Percentiles rank a stretch among this genome's conserved stretches.
These are phyloP conservation scores for Sapayoa aenigma DNA, from an alignment of 2,113 vertebrate genomes.

Conservation along the genomic window DNA sequence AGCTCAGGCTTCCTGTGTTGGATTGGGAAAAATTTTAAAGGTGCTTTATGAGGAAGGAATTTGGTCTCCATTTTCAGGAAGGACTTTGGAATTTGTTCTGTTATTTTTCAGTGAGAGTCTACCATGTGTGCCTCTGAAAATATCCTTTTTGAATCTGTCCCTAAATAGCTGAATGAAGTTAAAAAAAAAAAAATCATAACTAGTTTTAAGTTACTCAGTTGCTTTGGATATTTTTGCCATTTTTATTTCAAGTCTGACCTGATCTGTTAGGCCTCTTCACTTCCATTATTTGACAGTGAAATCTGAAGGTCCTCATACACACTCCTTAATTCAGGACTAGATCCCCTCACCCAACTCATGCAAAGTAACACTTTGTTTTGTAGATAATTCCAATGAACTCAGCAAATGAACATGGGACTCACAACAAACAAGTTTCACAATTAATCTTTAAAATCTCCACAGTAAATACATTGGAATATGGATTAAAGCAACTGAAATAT, in stretches of 20 bases:
- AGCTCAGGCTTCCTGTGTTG: neutral
- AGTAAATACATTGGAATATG: neutral
- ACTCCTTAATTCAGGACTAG: neutral
- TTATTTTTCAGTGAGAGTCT: neutral
- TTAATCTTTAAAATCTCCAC: neutral
- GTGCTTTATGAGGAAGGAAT: neutral
- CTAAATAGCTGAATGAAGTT: conserved; percentile 25
- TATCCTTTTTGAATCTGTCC: neutral
- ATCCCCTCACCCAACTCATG: neutral
- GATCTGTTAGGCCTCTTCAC: neutral
- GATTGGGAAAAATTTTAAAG: neutral
- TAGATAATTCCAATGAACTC: neutral
- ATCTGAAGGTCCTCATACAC: neutral
- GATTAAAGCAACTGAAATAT: neutral
- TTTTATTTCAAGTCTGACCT: neutral
- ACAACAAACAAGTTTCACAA: neutral
- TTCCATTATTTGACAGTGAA: neutral
- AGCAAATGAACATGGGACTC: neutral
- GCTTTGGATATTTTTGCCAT: conserved; percentile 3
- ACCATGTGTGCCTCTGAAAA: conserved; percentile 33
- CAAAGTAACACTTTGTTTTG: neutral
- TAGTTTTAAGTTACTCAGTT: neutral
- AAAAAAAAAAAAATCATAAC: neutral
- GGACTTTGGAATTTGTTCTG: neutral
- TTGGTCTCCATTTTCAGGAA: neutral